phyloP scores from a whole-genome alignment of 30 jellyfish, hydroid and myxozoan species.

The Pseudorhiza aurosa region DNA sequence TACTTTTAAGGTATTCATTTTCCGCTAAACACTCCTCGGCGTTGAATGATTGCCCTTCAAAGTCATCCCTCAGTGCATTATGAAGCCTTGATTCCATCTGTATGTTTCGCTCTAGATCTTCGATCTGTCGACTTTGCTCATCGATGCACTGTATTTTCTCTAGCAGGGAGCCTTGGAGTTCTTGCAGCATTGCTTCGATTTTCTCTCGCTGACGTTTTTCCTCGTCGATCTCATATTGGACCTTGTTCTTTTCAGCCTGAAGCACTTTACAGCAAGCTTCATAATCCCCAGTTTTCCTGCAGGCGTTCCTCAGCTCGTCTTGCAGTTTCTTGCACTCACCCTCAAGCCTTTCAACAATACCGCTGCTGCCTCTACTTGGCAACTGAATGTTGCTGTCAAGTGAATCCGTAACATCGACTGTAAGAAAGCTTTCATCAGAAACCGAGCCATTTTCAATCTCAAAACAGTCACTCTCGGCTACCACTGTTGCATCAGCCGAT shows the following conservation, averaged over 20 bases:
- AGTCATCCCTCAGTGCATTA: slow-evolving; percentile 47
- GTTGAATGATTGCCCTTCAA: slow-evolving; percentile 42
- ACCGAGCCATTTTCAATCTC: slow-evolving; percentile 21
- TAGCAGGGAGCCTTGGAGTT: slow-evolving; percentile 18
- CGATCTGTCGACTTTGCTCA: slow-evolving; percentile 28
- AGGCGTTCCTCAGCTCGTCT: neutral
- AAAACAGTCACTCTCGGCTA: slow-evolving; percentile 36
- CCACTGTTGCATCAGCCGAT: slow-evolving; percentile 14
- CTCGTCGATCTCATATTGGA: neutral
- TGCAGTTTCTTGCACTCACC: slow-evolving; percentile 22
- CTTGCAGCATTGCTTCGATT: slow-evolving; percentile 24
- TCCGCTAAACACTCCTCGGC: slow-evolving; percentile 38
- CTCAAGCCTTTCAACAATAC: slow-evolving; percentile 14
- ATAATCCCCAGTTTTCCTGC: slow-evolving; percentile 1
- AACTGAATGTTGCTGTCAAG: neutral
- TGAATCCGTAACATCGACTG: slow-evolving; percentile 1
- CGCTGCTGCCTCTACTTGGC: slow-evolving; percentile 6
- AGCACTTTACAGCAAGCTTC: slow-evolving; percentile 5
- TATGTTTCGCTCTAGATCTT: slow-evolving; percentile 41
- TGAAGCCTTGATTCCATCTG: slow-evolving; percentile 36
- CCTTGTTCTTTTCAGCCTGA: slow-evolving; percentile 3
- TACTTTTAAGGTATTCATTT: slow-evolving; percentile 31
- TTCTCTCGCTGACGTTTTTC: slow-evolving; percentile 47
- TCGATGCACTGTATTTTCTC: slow-evolving; percentile 23
- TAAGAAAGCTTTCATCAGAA: slow-evolving; percentile 35